Percentiles rank a stretch among this genome's conserved stretches.
Conservation (phyloP, 2,888 invertebrate species). For the Sclerodermus sp. region DNA sequence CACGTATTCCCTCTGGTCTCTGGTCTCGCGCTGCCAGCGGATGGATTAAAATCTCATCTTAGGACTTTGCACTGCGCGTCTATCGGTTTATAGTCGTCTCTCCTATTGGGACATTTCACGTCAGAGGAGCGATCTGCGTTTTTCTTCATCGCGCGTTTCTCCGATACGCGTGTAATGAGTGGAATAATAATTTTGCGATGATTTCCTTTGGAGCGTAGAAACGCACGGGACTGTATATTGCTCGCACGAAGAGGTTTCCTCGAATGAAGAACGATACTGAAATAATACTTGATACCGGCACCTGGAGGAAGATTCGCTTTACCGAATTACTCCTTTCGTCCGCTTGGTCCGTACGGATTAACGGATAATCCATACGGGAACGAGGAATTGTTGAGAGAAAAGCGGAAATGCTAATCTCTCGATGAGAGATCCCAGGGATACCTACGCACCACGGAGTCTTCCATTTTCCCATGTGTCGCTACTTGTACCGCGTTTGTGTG, state of each 20-base stretch:
- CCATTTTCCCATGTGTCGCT: constrained; percentile 31
- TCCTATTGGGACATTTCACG: no score
- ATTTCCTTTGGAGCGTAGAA: no score
- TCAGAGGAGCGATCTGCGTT: no score
- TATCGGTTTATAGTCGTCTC: no score
- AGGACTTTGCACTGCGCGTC: no score
- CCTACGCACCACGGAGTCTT: constrained; percentile 36
- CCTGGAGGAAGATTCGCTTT: constrained; percentile 45
- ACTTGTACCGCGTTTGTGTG: background rate
- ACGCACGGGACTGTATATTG: background rate
- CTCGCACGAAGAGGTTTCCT: constrained; percentile 20
- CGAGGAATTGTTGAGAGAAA: constrained; percentile 55
- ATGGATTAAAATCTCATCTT: no score
- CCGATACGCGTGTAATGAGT: no score
- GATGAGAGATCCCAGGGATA: constrained; percentile 51
- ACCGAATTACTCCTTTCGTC: constrained; percentile 28
- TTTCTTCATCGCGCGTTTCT: no score
- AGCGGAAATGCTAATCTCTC: constrained; percentile 57
- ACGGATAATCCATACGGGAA: constrained; percentile 54
- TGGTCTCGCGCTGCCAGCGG: no score
- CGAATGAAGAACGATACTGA: constrained; percentile 44
- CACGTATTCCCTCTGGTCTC: no score
- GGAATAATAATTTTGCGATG: no score
- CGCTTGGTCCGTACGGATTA: constrained; percentile 47
- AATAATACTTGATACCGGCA: constrained; percentile 55